phyloP scores from a whole-genome alignment of 1,140 invertebrate genomes.

The Drosophila dunni region DNA sequence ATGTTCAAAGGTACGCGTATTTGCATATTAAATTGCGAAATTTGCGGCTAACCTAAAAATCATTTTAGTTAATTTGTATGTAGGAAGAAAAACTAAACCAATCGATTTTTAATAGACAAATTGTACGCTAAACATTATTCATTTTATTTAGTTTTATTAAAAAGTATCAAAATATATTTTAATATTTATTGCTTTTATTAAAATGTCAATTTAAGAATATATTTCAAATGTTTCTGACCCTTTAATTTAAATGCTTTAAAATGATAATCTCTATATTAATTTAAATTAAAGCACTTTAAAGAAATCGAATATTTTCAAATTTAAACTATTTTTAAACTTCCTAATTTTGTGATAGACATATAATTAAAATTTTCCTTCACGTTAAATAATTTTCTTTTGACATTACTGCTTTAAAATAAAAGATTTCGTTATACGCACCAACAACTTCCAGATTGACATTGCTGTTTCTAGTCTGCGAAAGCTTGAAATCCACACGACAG shows the following conservation, averaged over 20 bases:
- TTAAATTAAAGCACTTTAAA: no score
- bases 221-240: no score
- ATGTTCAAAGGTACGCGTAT: slow-evolving; percentile 11
- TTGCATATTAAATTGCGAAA: slow-evolving; percentile 66
- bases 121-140: slow-evolving; percentile 1
- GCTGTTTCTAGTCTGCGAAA: slow-evolving; percentile 92
- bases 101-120: slow-evolving; percentile 51
- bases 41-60: slow-evolving; percentile 71
- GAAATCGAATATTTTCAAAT: no score
- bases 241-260: no score
- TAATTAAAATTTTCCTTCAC: not conserved
- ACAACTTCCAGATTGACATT: slow-evolving; percentile 92
- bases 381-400: not conserved
- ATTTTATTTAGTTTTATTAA: no score
- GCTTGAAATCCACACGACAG: slow-evolving; percentile 92
- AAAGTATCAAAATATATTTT: no score
- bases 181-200: no score
- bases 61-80: slow-evolving; percentile 73
- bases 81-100: slow-evolving; percentile 17
- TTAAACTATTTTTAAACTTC: no score
- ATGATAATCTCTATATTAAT: no score
- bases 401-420: slow-evolving; percentile 14
- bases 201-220: no score
- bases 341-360: no score
- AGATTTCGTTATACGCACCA: slow-evolving; percentile 87